Evolutionary conservation across 2,113 vertebrate genomes (phyloP), one percentile per base, ranked within the genome.

Genomic region (Coptodon rendalli): DNA sequence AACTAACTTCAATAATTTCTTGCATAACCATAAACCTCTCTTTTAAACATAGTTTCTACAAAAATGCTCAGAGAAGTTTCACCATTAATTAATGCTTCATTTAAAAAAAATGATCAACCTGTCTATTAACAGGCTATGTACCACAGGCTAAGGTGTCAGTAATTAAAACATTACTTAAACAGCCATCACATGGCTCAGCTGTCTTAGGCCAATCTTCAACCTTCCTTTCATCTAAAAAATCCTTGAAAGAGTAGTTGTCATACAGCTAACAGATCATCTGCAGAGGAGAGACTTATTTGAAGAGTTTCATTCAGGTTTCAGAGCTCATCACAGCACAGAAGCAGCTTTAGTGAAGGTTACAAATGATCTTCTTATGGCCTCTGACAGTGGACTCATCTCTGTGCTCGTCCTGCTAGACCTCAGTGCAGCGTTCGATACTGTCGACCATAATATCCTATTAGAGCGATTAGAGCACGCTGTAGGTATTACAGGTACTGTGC

Each of bases 381-480:
- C 61, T 12, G 31, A 36, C 61, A 66, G 31, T 63, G 59, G 31
- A 63, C 59, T 63, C 17, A 63, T 63, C 59, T 36, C 17, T 63
- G 17, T 36, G 59, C 59, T 63, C 11, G 9, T 10, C 29, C 59
- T 63, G 29, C 16, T 63, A 36, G 59, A 63, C 59, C 31, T 36
- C 2, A 63, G 59, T 5, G 1, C 31, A 36, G 31, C 6, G 0
- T 63, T 63, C 4, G 6, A 4, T 63, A 12, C 31, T 2, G 10
- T 36, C 4, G 31, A 63, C 59, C 17, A 63, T 12, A 63, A 63
- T 36, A 66, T 66, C 0, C 31, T 36, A 66, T 36, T 66, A 36
- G 17, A n/a, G 0, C 4, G 1, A 66, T 66, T 63, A 63, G 59
- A 63, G 0, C 17, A 63, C 0, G 4, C 6, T n/a, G 0, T 63